Evolutionary conservation across 2,797 vertebrate species (phyloP).

Genomic region (Telmatherina bonti): DNA sequence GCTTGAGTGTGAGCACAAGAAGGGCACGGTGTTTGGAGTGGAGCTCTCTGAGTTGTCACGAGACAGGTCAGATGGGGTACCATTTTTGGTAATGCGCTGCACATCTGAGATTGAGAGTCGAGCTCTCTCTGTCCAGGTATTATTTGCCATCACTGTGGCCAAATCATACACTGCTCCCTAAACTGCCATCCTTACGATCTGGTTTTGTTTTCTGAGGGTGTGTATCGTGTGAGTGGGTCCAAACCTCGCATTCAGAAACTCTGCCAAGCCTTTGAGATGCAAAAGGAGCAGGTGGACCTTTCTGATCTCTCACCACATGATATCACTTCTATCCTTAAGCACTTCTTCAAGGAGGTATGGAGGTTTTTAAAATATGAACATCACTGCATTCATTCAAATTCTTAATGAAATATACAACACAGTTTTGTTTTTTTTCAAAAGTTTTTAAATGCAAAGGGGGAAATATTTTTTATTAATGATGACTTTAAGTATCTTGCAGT

Average conservation of each 20-base stretch:
- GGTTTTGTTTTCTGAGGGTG: constrained; percentile 81
- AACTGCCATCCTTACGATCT: neutral
- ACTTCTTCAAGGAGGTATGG: constrained; percentile 94
- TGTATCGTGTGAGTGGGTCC: constrained; percentile 93
- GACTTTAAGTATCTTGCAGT: neutral
- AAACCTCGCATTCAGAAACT: constrained; percentile 91
- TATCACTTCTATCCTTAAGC: constrained; percentile 90
- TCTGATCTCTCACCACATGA: constrained; percentile 93
- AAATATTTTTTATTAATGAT: neutral
- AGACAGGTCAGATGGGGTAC: constrained; percentile 85
- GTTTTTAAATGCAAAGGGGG: neutral
- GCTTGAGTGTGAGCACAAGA: constrained; percentile 88
- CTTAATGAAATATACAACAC: neutral
- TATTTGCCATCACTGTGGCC: neutral
- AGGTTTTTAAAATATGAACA: neutral
- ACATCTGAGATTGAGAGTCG: constrained; percentile 91
- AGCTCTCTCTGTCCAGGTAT: constrained; percentile 89
- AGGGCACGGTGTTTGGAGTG: constrained; percentile 86
- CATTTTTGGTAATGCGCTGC: constrained; percentile 89
- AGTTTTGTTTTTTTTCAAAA: neutral
- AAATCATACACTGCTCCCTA: neutral
- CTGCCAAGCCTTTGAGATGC: constrained; percentile 91
- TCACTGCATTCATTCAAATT: neutral
- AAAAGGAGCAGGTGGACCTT: constrained; percentile 89
- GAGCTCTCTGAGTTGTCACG: constrained; percentile 84